Conservation (phyloP, 1,140 invertebrate genomes). For the Mercenaria mercenaria region DNA sequence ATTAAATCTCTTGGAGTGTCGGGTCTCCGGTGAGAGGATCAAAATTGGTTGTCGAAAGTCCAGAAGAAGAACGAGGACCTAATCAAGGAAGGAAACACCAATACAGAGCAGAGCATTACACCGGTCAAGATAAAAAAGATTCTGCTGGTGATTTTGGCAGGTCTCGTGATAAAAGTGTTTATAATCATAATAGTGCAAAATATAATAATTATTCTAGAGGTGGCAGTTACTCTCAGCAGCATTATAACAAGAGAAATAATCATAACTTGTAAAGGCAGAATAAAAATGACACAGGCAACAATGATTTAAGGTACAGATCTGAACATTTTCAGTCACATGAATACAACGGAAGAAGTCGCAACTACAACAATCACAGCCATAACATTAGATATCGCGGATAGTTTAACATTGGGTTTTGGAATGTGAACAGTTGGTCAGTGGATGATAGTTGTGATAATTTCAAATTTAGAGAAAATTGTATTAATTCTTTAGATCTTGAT, state of each 20-base stretch:
- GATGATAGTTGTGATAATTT: conserved; percentile 5
- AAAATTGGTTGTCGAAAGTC: background rate
- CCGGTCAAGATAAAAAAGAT: background rate
- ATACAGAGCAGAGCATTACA: background rate
- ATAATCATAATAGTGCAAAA: background rate
- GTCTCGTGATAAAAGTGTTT: background rate
- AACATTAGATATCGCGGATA: background rate
- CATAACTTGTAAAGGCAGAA: too few relatives aligned
- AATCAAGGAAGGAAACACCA: too few relatives aligned
- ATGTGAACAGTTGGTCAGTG: background rate
- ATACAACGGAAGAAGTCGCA: background rate
- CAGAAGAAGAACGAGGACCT: too few relatives aligned
- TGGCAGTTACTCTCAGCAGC: too few relatives aligned
- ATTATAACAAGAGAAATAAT: too few relatives aligned
- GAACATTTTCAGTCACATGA: background rate
- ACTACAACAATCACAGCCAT: too few relatives aligned
- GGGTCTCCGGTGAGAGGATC: background rate
- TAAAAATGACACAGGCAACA: too few relatives aligned
- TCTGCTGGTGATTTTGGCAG: background rate
- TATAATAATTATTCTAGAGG: too few relatives aligned
- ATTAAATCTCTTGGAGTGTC: background rate
- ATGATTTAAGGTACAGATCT: too few relatives aligned
- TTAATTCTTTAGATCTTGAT: background rate
- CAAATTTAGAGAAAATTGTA: background rate
- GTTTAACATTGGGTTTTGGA: background rate